These are phyloP conservation scores for Enteromius afrohamiltoni DNA, from an alignment of 2,797 vertebrate genomes.

Conservation along the genomic window DNA sequence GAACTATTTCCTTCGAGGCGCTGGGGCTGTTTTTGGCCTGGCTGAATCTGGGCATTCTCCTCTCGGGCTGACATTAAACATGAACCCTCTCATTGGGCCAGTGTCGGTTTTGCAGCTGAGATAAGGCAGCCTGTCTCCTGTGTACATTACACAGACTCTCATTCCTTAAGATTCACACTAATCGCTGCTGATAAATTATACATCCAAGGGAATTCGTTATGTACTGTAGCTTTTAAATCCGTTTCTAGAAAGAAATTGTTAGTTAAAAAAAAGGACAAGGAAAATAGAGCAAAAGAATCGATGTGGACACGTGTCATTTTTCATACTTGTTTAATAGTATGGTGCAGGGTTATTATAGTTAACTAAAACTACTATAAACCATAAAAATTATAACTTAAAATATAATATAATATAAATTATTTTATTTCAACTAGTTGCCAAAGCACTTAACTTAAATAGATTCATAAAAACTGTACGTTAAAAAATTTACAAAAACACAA, in stretches of 20 bases:
- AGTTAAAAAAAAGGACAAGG: slow-evolving; percentile 29
- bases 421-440: not conserved
- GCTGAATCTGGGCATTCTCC: slow-evolving; percentile 69
- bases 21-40: slow-evolving; percentile 54
- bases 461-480: not conserved
- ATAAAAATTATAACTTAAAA: not conserved
- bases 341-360: not conserved
- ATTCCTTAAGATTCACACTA: slow-evolving; percentile 74
- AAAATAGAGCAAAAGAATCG: slow-evolving; percentile 10
- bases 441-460: not conserved
- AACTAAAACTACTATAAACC: not conserved
- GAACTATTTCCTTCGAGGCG: slow-evolving; percentile 70
- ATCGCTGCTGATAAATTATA: slow-evolving; percentile 85
- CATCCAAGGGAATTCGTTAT: slow-evolving; percentile 84
- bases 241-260: slow-evolving; percentile 76
- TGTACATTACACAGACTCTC: slow-evolving; percentile 61
- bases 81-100: slow-evolving; percentile 58
- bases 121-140: slow-evolving; percentile 50
- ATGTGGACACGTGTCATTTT: slow-evolving; percentile 20
- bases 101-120: slow-evolving; percentile 52
- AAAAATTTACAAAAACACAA: not conserved
- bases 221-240: slow-evolving; percentile 73
- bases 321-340: slow-evolving; percentile 24
- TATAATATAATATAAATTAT: not conserved
- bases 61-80: slow-evolving; percentile 75